Percentiles rank a stretch among this genome's conserved stretches.
Evolutionary conservation across 2,888 invertebrate species (phyloP).

Genomic region (Leucozona laternaria): DNA sequence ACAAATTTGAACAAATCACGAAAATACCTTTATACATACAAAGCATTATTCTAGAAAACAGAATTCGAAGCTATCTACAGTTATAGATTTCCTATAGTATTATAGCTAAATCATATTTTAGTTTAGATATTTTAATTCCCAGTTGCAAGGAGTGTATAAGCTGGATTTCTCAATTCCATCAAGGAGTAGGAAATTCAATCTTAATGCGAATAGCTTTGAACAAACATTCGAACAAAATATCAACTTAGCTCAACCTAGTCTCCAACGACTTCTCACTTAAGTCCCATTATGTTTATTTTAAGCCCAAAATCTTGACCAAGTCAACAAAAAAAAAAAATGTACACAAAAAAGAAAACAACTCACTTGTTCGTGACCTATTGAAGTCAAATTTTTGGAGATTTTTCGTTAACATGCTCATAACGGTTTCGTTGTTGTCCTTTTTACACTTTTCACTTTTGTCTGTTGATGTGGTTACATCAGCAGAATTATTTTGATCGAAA

Average conservation of each 20-base stretch:
- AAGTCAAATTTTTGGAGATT: conserved; percentile 25
- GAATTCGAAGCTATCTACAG: too few species aligned
- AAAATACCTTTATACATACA: too few species aligned
- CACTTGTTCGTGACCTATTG: conserved; percentile 60
- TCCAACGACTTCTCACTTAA: background rate
- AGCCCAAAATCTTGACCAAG: conserved; percentile 35
- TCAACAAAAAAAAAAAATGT: conserved; percentile 5
- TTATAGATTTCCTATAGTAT: too few species aligned
- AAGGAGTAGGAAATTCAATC: too few species aligned
- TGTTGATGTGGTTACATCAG: background rate
- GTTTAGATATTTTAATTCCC: too few species aligned
- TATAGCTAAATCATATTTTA: too few species aligned
- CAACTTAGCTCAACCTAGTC: background rate
- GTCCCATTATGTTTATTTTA: background rate
- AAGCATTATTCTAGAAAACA: too few species aligned
- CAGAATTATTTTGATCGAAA: conserved; percentile 7
- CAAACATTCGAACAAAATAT: background rate
- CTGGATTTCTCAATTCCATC: too few species aligned
- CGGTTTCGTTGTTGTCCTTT: conserved; percentile 3
- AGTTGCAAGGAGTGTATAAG: too few species aligned
- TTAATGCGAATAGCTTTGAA: too few species aligned
- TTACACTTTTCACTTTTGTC: background rate
- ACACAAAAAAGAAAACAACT: conserved; percentile 32
- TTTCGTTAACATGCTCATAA: conserved; percentile 32
- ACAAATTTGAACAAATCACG: too few species aligned